These are phyloP conservation scores for Aldrovandia affinis DNA, from an alignment of 2,797 vertebrate genomes.

Conservation along the genomic window DNA sequence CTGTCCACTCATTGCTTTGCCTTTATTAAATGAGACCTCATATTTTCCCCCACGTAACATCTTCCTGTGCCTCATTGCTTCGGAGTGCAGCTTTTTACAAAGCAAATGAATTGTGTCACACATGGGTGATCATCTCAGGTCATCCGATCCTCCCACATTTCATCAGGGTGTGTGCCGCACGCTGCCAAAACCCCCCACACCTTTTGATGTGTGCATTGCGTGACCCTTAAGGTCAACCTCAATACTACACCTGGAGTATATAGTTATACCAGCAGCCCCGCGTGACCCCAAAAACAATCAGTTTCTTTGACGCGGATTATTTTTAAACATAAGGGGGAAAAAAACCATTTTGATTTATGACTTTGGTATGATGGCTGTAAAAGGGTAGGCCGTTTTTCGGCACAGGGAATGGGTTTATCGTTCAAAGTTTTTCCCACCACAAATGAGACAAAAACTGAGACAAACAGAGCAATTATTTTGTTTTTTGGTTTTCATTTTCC, in stretches of 20 bases:
- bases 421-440: slow-evolving; percentile 19
- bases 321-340: slow-evolving; percentile 20
- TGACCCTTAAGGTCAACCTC: slow-evolving; percentile 28
- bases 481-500: slow-evolving; percentile 14
- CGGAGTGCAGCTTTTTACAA: not conserved
- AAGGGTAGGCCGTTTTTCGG: slow-evolving; percentile 4
- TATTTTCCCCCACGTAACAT: not conserved
- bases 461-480: slow-evolving; percentile 15
- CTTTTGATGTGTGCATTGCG: slow-evolving; percentile 13
- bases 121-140: slow-evolving; percentile 2
- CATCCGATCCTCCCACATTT: slow-evolving; percentile 14
- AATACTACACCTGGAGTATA: slow-evolving; percentile 3
- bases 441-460: slow-evolving; percentile 11
- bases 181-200: not conserved
- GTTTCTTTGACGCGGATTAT: slow-evolving; percentile 16
- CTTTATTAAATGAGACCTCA: slow-evolving; percentile 9
- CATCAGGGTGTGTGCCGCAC: not conserved
- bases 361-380: not conserved
- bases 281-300: slow-evolving; percentile 28
- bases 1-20: not conserved
- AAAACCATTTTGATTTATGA: slow-evolving; percentile 29
- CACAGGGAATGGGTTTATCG: slow-evolving; percentile 14
- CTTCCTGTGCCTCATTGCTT: not conserved
- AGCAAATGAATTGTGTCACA: slow-evolving; percentile 14
- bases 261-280: slow-evolving; percentile 11